These are phyloP conservation scores for Telmatochromis sp. DNA, from an alignment of 2,113 vertebrate species.

Conservation along the genomic window DNA sequence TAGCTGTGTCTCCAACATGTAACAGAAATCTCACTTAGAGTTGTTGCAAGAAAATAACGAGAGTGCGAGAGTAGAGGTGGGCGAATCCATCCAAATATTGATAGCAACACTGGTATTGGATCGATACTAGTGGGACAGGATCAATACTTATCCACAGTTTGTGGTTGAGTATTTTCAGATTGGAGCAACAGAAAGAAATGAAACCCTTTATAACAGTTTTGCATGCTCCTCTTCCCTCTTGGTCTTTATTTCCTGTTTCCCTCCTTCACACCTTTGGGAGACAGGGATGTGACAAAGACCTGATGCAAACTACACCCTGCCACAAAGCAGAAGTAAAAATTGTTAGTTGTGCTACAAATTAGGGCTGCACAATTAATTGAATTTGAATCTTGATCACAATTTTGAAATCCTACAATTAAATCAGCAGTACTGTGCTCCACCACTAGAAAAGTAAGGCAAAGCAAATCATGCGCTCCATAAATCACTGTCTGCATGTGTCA, in stretches of 20 bases:
- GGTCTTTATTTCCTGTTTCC: neutral
- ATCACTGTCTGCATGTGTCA: neutral
- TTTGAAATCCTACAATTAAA: neutral
- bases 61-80: neutral
- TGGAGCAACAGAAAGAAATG: neutral
- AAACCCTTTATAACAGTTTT: neutral
- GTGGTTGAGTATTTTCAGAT: neutral
- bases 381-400: neutral
- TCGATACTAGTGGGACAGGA: neutral
- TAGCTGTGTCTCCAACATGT: neutral
- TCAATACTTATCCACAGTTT: neutral
- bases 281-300: neutral
- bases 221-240: neutral
- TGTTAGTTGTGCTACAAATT: neutral
- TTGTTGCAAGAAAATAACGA: neutral
- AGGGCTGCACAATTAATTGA: neutral
- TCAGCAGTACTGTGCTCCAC: neutral
- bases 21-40: neutral
- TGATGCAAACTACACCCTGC: neutral
- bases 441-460: neutral
- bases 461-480: neutral
- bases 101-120: neutral
- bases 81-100: neutral
- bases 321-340: neutral
- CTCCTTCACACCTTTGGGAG: neutral